Percentiles rank a stretch among this genome's conserved stretches.
phyloP scores from a whole-genome alignment of 2,797 vertebrate species.

The Notolabrus celidotus region DNA sequence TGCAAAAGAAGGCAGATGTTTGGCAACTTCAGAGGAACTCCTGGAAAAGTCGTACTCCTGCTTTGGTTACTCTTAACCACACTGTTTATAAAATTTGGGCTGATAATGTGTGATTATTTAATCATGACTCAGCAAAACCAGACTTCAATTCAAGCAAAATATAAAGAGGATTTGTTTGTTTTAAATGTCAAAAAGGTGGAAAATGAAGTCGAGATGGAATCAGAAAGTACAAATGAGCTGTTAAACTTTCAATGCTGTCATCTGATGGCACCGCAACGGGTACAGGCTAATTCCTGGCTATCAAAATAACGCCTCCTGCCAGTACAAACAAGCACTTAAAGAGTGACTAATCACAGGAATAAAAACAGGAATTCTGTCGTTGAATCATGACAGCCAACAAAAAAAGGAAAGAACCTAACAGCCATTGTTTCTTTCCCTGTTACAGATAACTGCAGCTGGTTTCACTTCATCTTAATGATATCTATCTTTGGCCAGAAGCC shows the following conservation, averaged over 20 bases:
- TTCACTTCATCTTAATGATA: constrained; percentile 1
- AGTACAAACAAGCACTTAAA: constrained; percentile 27
- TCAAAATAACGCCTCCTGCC: constrained; percentile 10
- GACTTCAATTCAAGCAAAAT: constrained; percentile 11
- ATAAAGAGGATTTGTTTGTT: constrained; percentile 2
- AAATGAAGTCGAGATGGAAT: constrained; percentile 23
- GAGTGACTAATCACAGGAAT: constrained; percentile 25
- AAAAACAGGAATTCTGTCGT: constrained; percentile 14
- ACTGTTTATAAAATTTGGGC: constrained; percentile 17
- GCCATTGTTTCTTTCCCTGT: background rate
- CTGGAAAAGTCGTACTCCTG: constrained; percentile 34
- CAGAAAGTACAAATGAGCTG: constrained; percentile 17
- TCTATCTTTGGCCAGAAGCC: constrained; percentile 2
- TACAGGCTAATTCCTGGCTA: constrained; percentile 23
- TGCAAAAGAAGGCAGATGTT: constrained; percentile 12
- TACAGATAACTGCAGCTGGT: background rate
- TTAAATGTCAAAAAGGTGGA: constrained; percentile 13
- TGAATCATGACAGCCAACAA: constrained; percentile 3
- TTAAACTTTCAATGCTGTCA: constrained; percentile 10
- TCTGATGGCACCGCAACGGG: constrained; percentile 18
- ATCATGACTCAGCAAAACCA: constrained; percentile 22
- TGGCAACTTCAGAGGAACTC: constrained; percentile 29
- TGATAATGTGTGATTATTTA: background rate
- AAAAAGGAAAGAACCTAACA: background rate
- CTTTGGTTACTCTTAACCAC: constrained; percentile 25